Evolutionary conservation across 2,797 vertebrate genomes (phyloP).

Genomic region (Hydrophis major): DNA sequence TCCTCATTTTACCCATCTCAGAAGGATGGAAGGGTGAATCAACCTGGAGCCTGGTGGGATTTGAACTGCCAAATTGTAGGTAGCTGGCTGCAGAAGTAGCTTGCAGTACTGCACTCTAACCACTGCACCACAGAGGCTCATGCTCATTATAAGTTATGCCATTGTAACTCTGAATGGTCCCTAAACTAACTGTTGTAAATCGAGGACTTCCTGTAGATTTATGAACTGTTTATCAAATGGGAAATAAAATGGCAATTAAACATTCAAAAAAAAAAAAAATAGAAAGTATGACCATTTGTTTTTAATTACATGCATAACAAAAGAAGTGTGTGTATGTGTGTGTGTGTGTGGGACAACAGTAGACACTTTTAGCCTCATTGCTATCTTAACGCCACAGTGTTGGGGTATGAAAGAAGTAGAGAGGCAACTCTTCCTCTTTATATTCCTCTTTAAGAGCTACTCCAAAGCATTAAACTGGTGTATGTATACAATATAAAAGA

Average conservation of each 20-base stretch:
- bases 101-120: too few species aligned
- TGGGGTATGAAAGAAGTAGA: conserved; percentile 49
- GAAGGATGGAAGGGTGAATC: too few species aligned
- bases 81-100: too few species aligned
- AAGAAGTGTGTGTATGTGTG: neutral
- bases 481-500: conserved; percentile 53
- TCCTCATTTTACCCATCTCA: too few species aligned
- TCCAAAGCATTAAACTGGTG: conserved; percentile 56
- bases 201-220: neutral
- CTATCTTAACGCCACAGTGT: neutral
- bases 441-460: conserved; percentile 56
- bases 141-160: neutral
- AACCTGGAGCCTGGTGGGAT: too few species aligned
- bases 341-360: neutral
- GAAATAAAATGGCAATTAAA: neutral
- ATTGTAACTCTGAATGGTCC: neutral
- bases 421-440: neutral
- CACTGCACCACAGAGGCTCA: too few species aligned
- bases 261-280: neutral
- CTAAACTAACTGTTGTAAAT: neutral
- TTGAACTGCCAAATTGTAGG: too few species aligned
- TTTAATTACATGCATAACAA: neutral
- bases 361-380: conserved; percentile 4
- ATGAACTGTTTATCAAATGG: neutral
- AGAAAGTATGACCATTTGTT: neutral